Percentiles rank a stretch among this genome's conserved stretches.
Evolutionary conservation across 2,888 invertebrate species (phyloP).

Genomic region (Nephrotoma guestfalica): DNA sequence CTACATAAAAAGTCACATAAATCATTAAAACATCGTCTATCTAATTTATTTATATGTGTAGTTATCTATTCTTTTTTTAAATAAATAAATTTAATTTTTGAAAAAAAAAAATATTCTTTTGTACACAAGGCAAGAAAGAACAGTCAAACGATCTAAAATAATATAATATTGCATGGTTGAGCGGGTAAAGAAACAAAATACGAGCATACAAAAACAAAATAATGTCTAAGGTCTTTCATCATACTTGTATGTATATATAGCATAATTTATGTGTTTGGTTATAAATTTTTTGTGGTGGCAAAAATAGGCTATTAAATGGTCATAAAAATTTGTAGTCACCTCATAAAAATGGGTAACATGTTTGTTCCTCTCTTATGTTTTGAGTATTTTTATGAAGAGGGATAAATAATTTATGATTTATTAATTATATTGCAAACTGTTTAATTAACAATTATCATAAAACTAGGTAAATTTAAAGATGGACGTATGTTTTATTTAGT

Average conservation of each 20-base stretch:
- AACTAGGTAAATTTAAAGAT: not conserved
- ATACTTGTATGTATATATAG: not conserved
- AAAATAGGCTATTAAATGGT: constrained; percentile 30
- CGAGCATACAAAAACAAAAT: not conserved
- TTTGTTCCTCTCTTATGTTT: not conserved
- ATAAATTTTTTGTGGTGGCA: constrained; percentile 6
- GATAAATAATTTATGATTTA: not conserved
- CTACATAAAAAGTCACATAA: not conserved
- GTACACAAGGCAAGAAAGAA: not conserved
- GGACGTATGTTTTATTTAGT: not conserved
- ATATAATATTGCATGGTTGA: not conserved
- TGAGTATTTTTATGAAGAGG: not conserved
- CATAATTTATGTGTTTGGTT: not conserved
- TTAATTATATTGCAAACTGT: not conserved
- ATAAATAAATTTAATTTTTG: not conserved
- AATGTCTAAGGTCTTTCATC: not conserved
- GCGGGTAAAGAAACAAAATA: not conserved
- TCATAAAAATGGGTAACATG: constrained; percentile 24
- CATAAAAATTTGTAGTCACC: constrained; percentile 34
- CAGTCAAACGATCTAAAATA: not conserved
- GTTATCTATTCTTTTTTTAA: not conserved
- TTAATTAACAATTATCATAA: not conserved
- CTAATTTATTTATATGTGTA: not conserved
- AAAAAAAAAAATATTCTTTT: not conserved
- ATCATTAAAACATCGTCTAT: not conserved